Evolutionary conservation across 2,113 vertebrate genomes (phyloP).

Genomic region (Carassius auratus): DNA sequence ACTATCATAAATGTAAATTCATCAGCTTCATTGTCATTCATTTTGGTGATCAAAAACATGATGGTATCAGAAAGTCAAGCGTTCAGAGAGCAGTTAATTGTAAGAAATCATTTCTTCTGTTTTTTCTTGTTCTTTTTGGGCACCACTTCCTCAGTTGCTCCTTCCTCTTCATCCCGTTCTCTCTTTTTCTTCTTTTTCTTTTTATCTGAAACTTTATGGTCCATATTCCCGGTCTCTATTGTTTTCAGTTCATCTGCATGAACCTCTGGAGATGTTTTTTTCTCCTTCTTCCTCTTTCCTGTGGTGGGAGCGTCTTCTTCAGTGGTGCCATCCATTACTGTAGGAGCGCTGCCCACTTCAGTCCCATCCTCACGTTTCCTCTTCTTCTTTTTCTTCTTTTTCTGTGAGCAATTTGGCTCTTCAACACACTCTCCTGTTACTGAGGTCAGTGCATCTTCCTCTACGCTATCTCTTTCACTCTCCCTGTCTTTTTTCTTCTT

Average conservation of each 20-base stretch:
- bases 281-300: constrained; percentile 62
- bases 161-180: constrained; percentile 44
- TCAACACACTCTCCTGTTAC: constrained; percentile 39
- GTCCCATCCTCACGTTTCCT: constrained; percentile 20
- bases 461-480: constrained; percentile 33
- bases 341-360: constrained; percentile 51
- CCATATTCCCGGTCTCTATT: constrained; percentile 37
- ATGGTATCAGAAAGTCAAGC: not conserved
- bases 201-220: constrained; percentile 50
- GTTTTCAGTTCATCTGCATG: constrained; percentile 39
- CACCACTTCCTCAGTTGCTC: constrained; percentile 66
- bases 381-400: constrained; percentile 67
- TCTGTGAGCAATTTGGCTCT: constrained; percentile 48
- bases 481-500: constrained; percentile 72
- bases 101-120: constrained; percentile 48
- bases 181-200: constrained; percentile 57
- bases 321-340: constrained; percentile 49
- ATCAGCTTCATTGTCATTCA: not conserved
- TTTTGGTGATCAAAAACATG: constrained; percentile 3
- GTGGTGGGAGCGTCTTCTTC: constrained; percentile 48
- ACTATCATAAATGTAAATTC: not conserved
- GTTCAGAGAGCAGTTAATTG: not conserved
- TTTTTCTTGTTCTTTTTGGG: constrained; percentile 75
- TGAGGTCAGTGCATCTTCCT: not conserved
- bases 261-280: constrained; percentile 40